These are phyloP conservation scores for Ophion costatus DNA, from an alignment of 2,888 invertebrate species.

Conservation along the genomic window DNA sequence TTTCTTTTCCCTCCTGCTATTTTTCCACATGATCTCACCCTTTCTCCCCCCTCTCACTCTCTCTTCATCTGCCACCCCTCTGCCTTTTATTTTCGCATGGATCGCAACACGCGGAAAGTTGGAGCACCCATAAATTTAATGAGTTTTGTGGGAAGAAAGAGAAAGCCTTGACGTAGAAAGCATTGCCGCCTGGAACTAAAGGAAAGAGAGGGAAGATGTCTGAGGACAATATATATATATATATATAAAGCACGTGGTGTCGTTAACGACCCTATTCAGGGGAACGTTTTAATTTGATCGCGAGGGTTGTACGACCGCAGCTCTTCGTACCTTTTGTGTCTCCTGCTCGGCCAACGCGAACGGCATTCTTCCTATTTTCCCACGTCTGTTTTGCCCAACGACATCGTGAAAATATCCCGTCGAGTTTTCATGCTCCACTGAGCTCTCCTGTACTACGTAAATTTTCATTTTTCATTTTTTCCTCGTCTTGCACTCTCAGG, in stretches of 20 bases:
- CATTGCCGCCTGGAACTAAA: conserved; percentile 27
- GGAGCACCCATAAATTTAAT: conserved; percentile 69
- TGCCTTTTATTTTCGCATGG: conserved; percentile 26
- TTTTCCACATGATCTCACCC: too few relatives aligned
- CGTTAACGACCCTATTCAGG: conserved; percentile 72
- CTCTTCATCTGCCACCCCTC: neutral
- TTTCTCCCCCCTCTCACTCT: neutral
- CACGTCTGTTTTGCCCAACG: conserved; percentile 2
- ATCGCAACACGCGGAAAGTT: conserved; percentile 50
- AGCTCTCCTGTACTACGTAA: conserved; percentile 9
- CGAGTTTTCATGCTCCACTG: conserved; percentile 33
- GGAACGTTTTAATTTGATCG: conserved; percentile 71
- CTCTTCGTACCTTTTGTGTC: conserved; percentile 18
- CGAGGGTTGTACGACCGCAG: conserved; percentile 51
- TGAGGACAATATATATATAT: too few relatives aligned
- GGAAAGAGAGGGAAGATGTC: conserved; percentile 50
- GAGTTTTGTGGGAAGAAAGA: conserved; percentile 63
- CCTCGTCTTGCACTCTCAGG: neutral
- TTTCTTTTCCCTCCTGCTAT: too few relatives aligned
- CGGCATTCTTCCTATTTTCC: neutral
- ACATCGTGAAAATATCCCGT: conserved; percentile 41
- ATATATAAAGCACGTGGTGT: conserved; percentile 55
- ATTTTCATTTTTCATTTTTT: conserved; percentile 23
- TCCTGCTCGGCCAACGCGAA: neutral
- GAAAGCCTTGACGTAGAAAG: conserved; percentile 15